phyloP scores from a whole-genome alignment of 2,888 invertebrate species.

The Clitarchus hookeri region DNA sequence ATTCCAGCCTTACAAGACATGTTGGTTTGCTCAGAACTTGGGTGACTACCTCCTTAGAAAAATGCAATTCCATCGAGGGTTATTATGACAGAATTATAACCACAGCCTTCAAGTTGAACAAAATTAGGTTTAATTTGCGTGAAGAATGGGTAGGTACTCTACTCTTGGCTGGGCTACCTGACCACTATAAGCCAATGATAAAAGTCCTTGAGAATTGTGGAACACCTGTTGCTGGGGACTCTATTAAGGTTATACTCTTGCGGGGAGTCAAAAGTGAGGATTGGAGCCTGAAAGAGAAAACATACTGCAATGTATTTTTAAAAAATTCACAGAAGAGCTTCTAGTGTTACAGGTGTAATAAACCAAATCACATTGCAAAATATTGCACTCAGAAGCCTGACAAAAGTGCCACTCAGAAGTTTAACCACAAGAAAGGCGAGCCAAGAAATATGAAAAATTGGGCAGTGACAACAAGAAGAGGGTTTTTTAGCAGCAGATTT shows the following conservation, averaged over 20 bases:
- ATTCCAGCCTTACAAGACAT: not conserved
- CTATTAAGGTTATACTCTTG: not conserved
- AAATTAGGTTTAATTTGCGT: not conserved
- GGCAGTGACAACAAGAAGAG: not conserved
- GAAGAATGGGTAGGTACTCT: slow-evolving; percentile 1
- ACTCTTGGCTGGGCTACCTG: not conserved
- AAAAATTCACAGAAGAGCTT: not conserved
- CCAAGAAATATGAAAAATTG: not conserved
- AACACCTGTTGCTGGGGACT: not conserved
- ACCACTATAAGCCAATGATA: slow-evolving; percentile 18
- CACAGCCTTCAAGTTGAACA: slow-evolving; percentile 12
- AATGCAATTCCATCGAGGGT: not conserved
- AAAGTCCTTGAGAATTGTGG: slow-evolving; percentile 16
- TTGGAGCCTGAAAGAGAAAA: too few relatives aligned
- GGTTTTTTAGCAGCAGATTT: not conserved
- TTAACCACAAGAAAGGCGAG: not conserved
- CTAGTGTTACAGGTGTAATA: not conserved
- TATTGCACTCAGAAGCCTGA: not conserved
- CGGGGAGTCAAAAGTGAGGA: not conserved
- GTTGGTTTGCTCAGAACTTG: not conserved
- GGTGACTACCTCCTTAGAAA: not conserved
- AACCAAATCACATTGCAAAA: not conserved
- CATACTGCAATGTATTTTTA: not conserved
- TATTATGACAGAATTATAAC: not conserved
- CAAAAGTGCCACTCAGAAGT: not conserved